Base-by-base conservation (phyloP, 1,140 invertebrate species). In the Stenopsyche tienmushanensis region DNA sequence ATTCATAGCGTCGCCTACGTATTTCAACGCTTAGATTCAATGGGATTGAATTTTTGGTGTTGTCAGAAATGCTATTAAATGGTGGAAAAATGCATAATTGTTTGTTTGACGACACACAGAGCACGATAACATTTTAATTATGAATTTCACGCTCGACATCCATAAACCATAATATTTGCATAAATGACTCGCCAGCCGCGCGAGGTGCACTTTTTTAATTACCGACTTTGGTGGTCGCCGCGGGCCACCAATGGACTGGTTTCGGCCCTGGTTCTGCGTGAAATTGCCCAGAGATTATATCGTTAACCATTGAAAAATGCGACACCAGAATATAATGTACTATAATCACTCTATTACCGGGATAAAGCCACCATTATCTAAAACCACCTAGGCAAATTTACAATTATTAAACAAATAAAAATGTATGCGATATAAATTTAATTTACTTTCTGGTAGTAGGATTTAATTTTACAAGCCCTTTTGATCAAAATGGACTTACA, bases 61-160 rank as follows among this genome's bases (percentile, higher is more conserved):
- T n/a, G n/a, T n/a, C n/a, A n/a, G n/a, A n/a, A n/a, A n/a, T n/a
- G n/a, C n/a, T n/a, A n/a, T n/a, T n/a, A n/a, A n/a, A n/a, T n/a
- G n/a, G n/a, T n/a, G n/a, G n/a, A n/a, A n/a, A n/a, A n/a, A n/a
- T n/a, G n/a, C n/a, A n/a, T n/a, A n/a, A n/a, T n/a, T n/a, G n/a
- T n/a, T n/a, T n/a, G n/a, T n/a, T n/a, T n/a, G n/a, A n/a, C n/a
- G n/a, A n/a, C n/a, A n/a, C n/a, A n/a, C n/a, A n/a, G n/a, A n/a
- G 29, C 18, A 23, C 20, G 52, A n/a, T 60, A 62, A 58, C 63
- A 58, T 69, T 69, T 69, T 69, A 65, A 69, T 69, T 69, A 69
- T 57, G 42, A 53, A 69, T 69, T 69, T 69, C 67, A 69, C 67
- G 67, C 49, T 65, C 44, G 44, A 49, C 63, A 39, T 63, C 24